Evolutionary conservation across 2,888 invertebrate genomes (phyloP).

Genomic region (Aporophyla lueneburgensis): DNA sequence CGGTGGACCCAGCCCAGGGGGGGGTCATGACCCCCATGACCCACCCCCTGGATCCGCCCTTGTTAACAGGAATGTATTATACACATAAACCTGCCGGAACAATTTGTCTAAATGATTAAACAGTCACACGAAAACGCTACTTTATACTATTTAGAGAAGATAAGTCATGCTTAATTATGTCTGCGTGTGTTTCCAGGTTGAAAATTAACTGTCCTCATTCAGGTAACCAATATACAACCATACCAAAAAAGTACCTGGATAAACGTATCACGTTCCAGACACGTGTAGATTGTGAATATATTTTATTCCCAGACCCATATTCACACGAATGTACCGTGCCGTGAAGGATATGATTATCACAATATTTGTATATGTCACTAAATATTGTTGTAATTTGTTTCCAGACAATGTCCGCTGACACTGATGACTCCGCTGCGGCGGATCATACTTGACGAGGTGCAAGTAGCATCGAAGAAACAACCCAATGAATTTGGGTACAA

Average conservation of each 20-base stretch:
- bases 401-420: conserved; percentile 93
- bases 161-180: too few relatives aligned
- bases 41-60: too few relatives aligned
- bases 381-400: conserved; percentile 68
- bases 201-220: conserved; percentile 3
- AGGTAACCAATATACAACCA: background rate
- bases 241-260: background rate
- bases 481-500: conserved; percentile 92
- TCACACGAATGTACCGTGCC: background rate
- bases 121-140: too few relatives aligned
- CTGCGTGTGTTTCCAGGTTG: background rate
- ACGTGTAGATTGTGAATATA: conserved; percentile 19
- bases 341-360: background rate
- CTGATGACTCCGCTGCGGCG: conserved; percentile 92
- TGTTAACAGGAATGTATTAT: too few relatives aligned
- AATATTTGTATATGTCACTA: conserved; percentile 24
- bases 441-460: conserved; percentile 93
- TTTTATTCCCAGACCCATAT: conserved; percentile 16
- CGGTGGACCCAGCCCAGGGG: too few relatives aligned
- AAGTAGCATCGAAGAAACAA: conserved; percentile 91
- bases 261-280: background rate
- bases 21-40: too few relatives aligned
- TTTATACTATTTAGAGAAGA: too few relatives aligned
- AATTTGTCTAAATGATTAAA: too few relatives aligned
- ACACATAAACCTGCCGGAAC: too few relatives aligned